Evolutionary conservation across 2,113 vertebrate species (phyloP).

Genomic region (Dunckerocampus dactyliophorus): DNA sequence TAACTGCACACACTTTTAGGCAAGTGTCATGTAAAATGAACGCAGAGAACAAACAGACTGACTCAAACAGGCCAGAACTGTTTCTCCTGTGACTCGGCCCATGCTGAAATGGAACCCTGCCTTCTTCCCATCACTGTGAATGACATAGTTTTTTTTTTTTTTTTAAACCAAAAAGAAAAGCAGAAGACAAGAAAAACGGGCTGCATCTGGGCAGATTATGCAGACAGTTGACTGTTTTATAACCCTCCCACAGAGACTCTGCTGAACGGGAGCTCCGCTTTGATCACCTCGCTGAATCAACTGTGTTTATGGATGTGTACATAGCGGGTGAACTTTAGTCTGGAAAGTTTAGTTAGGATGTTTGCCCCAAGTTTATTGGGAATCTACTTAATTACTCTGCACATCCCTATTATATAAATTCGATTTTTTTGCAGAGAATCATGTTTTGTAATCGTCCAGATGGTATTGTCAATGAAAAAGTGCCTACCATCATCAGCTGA

Average conservation of each 20-base stretch:
- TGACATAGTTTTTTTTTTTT: neutral
- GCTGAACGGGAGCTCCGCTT: conserved; percentile 50
- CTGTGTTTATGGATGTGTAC: conserved; percentile 27
- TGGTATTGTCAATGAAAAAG: neutral
- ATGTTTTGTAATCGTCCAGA: neutral
- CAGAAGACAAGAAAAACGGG: conserved; percentile 8
- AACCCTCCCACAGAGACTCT: conserved; percentile 60
- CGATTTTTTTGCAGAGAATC: no score
- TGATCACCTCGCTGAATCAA: conserved; percentile 57
- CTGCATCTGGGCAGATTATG: conserved; percentile 31
- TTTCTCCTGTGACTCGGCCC: conserved; percentile 19
- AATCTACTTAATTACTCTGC: neutral
- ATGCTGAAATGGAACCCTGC: neutral
- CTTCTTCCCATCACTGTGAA: conserved; percentile 19
- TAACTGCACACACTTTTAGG: neutral
- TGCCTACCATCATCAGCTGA: conserved; percentile 89
- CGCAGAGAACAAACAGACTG: neutral
- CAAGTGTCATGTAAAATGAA: conserved; percentile 3
- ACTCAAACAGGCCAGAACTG: conserved; percentile 32
- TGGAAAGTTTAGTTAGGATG: neutral
- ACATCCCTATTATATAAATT: neutral
- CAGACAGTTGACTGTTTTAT: conserved; percentile 59
- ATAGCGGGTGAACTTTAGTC: conserved; percentile 7
- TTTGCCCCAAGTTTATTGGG: neutral
- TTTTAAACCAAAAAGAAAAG: neutral